These are phyloP conservation scores for Melitaea athalia DNA, from an alignment of 2,888 invertebrate species.

Conservation along the genomic window DNA sequence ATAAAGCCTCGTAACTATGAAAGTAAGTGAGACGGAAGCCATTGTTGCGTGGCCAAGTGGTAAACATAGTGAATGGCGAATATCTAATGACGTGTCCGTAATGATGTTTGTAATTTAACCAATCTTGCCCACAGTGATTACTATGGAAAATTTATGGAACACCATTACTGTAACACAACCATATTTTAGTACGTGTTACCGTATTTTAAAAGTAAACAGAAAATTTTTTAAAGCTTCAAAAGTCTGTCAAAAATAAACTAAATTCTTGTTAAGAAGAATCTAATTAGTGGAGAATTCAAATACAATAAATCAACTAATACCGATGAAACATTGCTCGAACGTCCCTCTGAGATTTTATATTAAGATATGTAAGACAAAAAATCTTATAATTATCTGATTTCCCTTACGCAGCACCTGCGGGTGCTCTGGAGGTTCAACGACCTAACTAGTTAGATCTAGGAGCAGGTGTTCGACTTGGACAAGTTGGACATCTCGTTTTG, in stretches of 20 bases:
- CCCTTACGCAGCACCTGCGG: constrained; percentile 21
- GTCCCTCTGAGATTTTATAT: background rate
- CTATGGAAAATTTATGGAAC: background rate
- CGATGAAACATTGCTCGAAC: background rate
- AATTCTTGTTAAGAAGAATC: background rate
- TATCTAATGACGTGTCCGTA: constrained; percentile 35
- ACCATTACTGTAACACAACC: background rate
- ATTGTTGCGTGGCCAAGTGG: constrained; percentile 61
- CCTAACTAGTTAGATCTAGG: constrained; percentile 37
- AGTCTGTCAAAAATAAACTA: background rate
- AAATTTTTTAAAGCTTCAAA: background rate
- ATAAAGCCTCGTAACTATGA: constrained; percentile 64
- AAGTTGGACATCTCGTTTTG: constrained; percentile 36
- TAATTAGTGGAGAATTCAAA: background rate
- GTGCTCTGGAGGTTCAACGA: constrained; percentile 31
- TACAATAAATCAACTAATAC: background rate
- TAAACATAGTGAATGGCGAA: constrained; percentile 40
- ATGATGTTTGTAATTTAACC: constrained; percentile 30
- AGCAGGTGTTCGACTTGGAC: constrained; percentile 40
- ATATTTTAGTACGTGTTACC: background rate
- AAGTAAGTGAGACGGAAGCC: constrained; percentile 68
- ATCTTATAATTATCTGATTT: constrained; percentile 13
- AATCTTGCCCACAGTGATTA: background rate
- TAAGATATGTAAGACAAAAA: background rate
- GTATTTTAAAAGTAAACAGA: background rate